Evolutionary conservation across 2,113 vertebrate genomes (phyloP), one percentile per base, ranked within the genome.

Genomic region (Oreotrochilus melanogaster): DNA sequence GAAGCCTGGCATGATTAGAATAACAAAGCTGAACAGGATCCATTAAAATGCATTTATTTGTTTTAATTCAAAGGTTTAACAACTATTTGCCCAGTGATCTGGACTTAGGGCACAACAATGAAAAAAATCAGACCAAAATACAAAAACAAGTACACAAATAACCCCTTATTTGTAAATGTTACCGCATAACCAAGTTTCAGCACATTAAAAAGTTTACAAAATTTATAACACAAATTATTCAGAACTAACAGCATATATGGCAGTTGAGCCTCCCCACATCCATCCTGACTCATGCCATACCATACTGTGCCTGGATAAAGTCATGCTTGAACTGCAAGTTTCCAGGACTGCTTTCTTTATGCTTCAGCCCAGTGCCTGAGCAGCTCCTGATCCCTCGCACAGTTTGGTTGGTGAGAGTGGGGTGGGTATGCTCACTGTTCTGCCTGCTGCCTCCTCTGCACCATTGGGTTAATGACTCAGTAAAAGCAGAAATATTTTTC

Each of bases 141-240:
- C 79, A 82, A 92, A 96, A 96, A 12, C 90, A 95, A 93, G 78
- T 96, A 94, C 94, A 97, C 86, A 97, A 97, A 89, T 96, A 78
- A 86, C 54, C 95, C 88, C 80, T 53, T 73, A 23, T 64, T 79
- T 92, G 75, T 92, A 97, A 96, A 92, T 89, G 50, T 95, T 61
- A 92, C 62, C 73, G 92, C 72, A 86, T 89, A 94, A 89, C 37
- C 82, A 92, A 94, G 78, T 82, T 93, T 92, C 67, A 96, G 79
- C 81, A 96, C 95, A 73, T 94, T 69, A 95, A 61, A 95, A 95
- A 95, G 48, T 88, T 91, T 95, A 96, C 91, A 95, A 97, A 97
- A 95, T 92, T 37, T 11, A 1, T 65, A 74, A 64, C 91, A 57
- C 73, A 56, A 95, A 93, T 88, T 25, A 67, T 69, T 82, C 86